Percentiles rank a stretch among this genome's conserved stretches.
Evolutionary conservation across 2,797 vertebrate species (phyloP).

Genomic region (Melanotaenia parkinsoni): DNA sequence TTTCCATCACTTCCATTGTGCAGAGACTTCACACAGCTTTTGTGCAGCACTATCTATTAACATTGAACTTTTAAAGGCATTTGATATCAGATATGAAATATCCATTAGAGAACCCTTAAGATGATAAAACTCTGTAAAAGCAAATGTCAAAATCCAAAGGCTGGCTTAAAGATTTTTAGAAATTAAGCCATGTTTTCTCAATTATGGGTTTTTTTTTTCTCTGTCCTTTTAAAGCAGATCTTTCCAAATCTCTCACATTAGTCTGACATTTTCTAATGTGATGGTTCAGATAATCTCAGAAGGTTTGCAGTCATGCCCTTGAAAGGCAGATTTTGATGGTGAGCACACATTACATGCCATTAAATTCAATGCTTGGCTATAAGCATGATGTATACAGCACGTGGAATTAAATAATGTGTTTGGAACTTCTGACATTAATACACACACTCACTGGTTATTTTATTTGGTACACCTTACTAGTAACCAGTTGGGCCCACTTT

Average conservation of each 20-base stretch:
- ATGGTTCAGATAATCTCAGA: conserved; percentile 44
- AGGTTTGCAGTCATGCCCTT: conserved; percentile 12
- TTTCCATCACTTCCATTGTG: conserved; percentile 34
- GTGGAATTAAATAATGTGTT: conserved; percentile 21
- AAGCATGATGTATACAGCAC: conserved; percentile 14
- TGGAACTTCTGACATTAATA: conserved; percentile 28
- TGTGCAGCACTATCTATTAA: conserved; percentile 23
- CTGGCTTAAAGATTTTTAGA: conserved; percentile 22
- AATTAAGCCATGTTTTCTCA: conserved; percentile 16
- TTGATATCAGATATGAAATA: conserved; percentile 25
- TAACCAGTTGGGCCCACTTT: no score
- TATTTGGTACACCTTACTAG: no score
- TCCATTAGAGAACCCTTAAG: conserved; percentile 11
- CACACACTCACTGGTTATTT: no score
- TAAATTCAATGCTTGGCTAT: conserved; percentile 12
- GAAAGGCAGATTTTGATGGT: conserved; percentile 37
- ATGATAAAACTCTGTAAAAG: conserved; percentile 21
- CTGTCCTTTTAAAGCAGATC: conserved; percentile 32
- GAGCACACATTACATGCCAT: conserved; percentile 3
- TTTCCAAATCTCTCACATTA: conserved; percentile 33
- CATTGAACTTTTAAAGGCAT: conserved; percentile 29
- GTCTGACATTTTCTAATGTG: conserved; percentile 26
- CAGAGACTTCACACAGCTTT: conserved; percentile 35
- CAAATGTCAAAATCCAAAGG: conserved; percentile 23
- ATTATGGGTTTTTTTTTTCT: not conserved